phyloP scores from a whole-genome alignment of 2,888 invertebrate genomes.

The Parnassius apollo region DNA sequence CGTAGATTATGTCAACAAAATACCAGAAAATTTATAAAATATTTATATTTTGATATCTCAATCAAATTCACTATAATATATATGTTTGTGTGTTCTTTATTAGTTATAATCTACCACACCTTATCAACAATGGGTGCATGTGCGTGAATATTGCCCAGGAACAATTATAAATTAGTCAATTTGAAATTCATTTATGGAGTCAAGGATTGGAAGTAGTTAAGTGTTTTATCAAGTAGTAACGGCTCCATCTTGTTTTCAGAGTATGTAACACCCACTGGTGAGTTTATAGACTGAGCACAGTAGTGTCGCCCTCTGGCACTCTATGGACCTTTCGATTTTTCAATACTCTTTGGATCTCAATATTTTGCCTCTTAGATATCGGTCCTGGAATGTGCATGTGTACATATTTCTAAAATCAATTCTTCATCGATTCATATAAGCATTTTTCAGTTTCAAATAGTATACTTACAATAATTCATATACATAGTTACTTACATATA shows the following conservation, averaged over 20 bases:
- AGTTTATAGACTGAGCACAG: slow-evolving; percentile 71
- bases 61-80: background rate
- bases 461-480: too few relatives aligned
- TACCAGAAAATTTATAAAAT: too few relatives aligned
- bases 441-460: too few relatives aligned
- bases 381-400: slow-evolving; percentile 44
- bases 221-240: slow-evolving; percentile 65
- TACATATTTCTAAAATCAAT: background rate
- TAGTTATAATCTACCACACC: slow-evolving; percentile 18
- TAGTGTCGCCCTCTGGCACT: slow-evolving; percentile 45
- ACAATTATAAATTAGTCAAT: slow-evolving; percentile 34
- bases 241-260: slow-evolving; percentile 81
- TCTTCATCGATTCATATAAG: too few relatives aligned
- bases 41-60: too few relatives aligned
- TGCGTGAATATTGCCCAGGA: slow-evolving; percentile 27
- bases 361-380: slow-evolving; percentile 37
- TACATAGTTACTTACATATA: too few relatives aligned
- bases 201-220: slow-evolving; percentile 67
- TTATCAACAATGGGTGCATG: slow-evolving; percentile 35
- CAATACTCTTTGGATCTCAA: slow-evolving; percentile 27
- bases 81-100: slow-evolving; percentile 11
- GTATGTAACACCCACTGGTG: slow-evolving; percentile 80
- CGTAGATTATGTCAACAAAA: too few relatives aligned
- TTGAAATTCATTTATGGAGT: slow-evolving; percentile 72
- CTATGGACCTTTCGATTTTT: slow-evolving; percentile 20